Evolutionary conservation across 1,140 invertebrate species (phyloP), one percentile per base, ranked within the genome.

Genomic region (Pseudomyrmex gracilis): DNA sequence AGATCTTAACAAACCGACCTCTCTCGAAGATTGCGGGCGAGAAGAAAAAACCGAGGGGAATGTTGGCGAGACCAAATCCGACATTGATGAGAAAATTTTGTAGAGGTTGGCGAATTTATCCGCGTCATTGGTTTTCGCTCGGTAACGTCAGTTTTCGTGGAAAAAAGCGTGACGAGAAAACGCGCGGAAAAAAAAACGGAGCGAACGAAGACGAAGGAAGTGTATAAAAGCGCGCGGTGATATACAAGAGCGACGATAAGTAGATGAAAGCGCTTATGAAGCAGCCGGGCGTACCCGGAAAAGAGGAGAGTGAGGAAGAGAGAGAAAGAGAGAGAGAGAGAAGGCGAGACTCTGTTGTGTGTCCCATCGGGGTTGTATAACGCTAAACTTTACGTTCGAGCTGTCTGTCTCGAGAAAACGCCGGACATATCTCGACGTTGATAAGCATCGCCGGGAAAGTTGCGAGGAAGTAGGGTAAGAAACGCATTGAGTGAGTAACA

Each of bases 331-430:
- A 34, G 0, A 34, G 34, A 34, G 34, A 34, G 34, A 34, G 5
- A 5, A 34, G 34, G 34, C 34, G 34, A 34, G 53, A 80, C 20
- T 58, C 66, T 58, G 45, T 34, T n/a, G 60, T 17, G 4, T 22
- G 47, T 80, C 55, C 53, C 22, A 22, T 34, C n/a, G 76, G 53
- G 45, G 20, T 17, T 58, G 20, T 68, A 68, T 15, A 47, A 12
- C 49, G 63, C 10, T 71, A 80, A 80, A 80, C 76, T 80, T 80
- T 70, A 80, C 53, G 53, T 80, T 58, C 51, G 43, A 70, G 66
- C 58, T 78, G 74, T 58, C 53, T 9, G 34, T 78, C 43, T 24
- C n/a, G 15, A 10, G 53, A 53, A 58, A 78, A 70, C 53, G 66
- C 13, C 4, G 53, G 55, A 43, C 22, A 43, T 77, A 76, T 67